phyloP scores from a whole-genome alignment of 2,888 invertebrate species.

The Tetragonula carbonaria region DNA sequence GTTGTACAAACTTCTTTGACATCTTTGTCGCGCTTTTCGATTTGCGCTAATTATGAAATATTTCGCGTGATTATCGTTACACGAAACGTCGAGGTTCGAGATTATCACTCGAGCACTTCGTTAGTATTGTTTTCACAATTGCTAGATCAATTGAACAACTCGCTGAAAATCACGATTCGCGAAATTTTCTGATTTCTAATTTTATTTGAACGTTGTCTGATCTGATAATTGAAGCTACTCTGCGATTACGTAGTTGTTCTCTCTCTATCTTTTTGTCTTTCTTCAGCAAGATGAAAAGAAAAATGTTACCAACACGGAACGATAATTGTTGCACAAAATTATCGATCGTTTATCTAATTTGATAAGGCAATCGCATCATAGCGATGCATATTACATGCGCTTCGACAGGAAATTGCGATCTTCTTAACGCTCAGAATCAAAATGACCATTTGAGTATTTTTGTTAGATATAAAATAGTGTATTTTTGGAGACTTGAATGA shows the following conservation, averaged over 20 bases:
- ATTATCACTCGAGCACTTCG: not conserved
- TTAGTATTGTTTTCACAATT: not conserved
- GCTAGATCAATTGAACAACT: not conserved
- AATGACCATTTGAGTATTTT: too few relatives aligned
- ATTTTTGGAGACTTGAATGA: too few relatives aligned
- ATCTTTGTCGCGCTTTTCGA: not conserved
- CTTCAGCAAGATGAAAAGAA: not conserved
- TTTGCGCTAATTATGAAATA: not conserved
- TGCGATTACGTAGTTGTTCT: not conserved
- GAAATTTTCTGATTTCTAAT: not conserved
- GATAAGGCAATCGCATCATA: constrained; percentile 7
- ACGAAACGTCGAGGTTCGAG: too few relatives aligned
- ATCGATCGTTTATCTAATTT: not conserved
- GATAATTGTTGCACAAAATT: not conserved
- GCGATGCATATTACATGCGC: not conserved
- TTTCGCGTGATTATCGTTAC: not conserved
- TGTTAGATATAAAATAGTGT: too few relatives aligned
- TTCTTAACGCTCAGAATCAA: too few relatives aligned
- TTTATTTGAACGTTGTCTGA: not conserved
- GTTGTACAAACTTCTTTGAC: not conserved
- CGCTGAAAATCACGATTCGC: not conserved
- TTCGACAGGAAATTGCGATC: too few relatives aligned
- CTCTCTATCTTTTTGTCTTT: too few relatives aligned
- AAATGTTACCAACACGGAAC: not conserved
- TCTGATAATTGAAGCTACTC: not conserved